Evolutionary conservation across 1,140 invertebrate species (phyloP).

Genomic region (Sarcophaga bullata): DNA sequence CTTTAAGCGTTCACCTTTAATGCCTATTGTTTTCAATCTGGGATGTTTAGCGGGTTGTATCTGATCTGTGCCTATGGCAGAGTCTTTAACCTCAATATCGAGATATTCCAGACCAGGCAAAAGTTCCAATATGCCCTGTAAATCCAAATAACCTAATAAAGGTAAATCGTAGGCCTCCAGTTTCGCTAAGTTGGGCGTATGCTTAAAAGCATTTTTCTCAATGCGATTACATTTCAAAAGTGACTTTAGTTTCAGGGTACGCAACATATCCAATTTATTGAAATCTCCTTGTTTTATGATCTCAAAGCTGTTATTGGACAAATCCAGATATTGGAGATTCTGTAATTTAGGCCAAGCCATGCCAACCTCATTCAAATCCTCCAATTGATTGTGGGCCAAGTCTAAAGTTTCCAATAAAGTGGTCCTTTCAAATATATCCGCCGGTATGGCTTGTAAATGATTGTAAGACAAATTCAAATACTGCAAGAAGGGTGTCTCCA

Average conservation of each 20-base stretch:
- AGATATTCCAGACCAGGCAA: conserved; percentile 76
- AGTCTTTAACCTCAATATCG: conserved; percentile 88
- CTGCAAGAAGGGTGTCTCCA: conserved; percentile 89
- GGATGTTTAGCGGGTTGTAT: conserved; percentile 81
- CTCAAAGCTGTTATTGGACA: conserved; percentile 81
- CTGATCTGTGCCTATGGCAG: conserved; percentile 82
- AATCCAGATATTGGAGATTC: conserved; percentile 75
- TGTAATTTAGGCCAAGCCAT: conserved; percentile 75
- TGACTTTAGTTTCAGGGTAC: conserved; percentile 74
- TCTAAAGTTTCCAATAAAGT: conserved; percentile 82
- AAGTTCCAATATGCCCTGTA: conserved; percentile 80
- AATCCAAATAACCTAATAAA: conserved; percentile 82
- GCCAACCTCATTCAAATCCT: conserved; percentile 70
- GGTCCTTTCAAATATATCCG: conserved; percentile 78
- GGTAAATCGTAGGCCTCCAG: conserved; percentile 80
- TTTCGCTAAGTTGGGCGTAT: conserved; percentile 75
- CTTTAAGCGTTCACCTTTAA: conserved; percentile 79
- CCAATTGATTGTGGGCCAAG: conserved; percentile 79
- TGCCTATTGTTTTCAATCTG: conserved; percentile 76
- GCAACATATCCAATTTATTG: conserved; percentile 73
- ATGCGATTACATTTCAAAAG: conserved; percentile 78
- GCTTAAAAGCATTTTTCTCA: conserved; percentile 84
- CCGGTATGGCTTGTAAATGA: conserved; percentile 73
- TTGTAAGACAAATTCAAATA: conserved; percentile 85
- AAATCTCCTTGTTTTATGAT: conserved; percentile 80